Evolutionary conservation across 2,888 invertebrate species (phyloP).

Genomic region (Trissolcus japonicus): DNA sequence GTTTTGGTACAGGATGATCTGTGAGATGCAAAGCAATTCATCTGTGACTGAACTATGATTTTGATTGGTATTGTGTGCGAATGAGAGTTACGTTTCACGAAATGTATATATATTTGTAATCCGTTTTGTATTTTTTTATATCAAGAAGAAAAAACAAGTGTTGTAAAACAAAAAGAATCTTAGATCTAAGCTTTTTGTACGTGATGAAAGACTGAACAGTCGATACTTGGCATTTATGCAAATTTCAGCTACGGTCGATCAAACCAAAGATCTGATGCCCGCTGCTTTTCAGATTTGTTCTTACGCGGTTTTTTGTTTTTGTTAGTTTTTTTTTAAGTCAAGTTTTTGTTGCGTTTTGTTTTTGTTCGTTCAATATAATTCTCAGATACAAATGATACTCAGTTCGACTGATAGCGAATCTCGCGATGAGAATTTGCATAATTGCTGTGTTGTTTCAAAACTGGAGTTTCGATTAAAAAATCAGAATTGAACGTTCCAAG

Average conservation of each 20-base stretch:
- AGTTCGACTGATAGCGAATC: no score
- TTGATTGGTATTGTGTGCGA: no score
- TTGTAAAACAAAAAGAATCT: neutral
- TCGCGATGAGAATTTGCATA: no score
- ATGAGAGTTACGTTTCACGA: no score
- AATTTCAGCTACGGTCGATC: conserved; percentile 8
- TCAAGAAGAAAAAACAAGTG: neutral
- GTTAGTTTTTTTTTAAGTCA: neutral
- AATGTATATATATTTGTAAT: neutral
- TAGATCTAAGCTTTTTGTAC: neutral
- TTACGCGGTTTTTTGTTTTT: neutral
- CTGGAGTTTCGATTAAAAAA: no score
- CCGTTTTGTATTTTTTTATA: conserved; percentile 4
- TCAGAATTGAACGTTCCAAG: no score
- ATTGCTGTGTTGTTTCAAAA: no score
- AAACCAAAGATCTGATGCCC: conserved; percentile 30
- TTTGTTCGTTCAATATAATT: no score
- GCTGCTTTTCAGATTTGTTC: neutral
- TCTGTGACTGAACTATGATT: neutral
- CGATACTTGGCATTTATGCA: conserved; percentile 13
- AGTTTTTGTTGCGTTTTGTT: no score
- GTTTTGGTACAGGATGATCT: neutral
- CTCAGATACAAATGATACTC: no score
- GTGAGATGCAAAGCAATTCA: neutral
- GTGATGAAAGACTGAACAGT: conserved; percentile 22